Percentiles rank a stretch among this genome's conserved stretches.
Evolutionary conservation across 2,888 invertebrate genomes (phyloP).

Genomic region (Desoria tigrina): DNA sequence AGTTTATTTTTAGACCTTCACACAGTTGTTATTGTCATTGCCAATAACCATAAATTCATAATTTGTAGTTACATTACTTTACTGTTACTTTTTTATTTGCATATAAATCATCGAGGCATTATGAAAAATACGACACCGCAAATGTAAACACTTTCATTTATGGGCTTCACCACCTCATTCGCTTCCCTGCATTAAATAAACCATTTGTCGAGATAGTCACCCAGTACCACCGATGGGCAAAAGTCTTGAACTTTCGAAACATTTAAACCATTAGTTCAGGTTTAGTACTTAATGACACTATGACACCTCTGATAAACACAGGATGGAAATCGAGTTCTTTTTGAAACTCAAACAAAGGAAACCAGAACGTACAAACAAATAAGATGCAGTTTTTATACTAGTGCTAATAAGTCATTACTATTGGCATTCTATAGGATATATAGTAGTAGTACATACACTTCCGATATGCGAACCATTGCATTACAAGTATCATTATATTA

Average conservation of each 20-base stretch:
- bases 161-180: neutral
- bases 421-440: neutral
- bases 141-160: slow-evolving; percentile 6
- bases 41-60: too few species aligned
- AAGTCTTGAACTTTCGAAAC: slow-evolving; percentile 8
- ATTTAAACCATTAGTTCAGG: neutral
- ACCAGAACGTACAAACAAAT: slow-evolving; percentile 8
- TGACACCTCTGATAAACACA: too few species aligned
- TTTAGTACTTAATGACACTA: neutral
- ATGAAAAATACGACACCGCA: neutral
- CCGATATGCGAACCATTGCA: neutral
- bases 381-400: neutral
- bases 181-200: neutral
- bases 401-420: slow-evolving; percentile 7
- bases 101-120: too few species aligned
- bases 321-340: too few species aligned
- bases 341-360: neutral
- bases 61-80: too few species aligned
- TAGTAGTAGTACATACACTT: neutral
- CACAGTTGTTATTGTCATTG: too few species aligned
- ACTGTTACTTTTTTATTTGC: too few species aligned
- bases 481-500: neutral
- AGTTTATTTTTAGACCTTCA: too few species aligned
- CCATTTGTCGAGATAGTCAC: neutral
- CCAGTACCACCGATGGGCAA: neutral